Evolutionary conservation across 2,113 vertebrate species (phyloP).

Genomic region (Erinaceus europaeus): DNA sequence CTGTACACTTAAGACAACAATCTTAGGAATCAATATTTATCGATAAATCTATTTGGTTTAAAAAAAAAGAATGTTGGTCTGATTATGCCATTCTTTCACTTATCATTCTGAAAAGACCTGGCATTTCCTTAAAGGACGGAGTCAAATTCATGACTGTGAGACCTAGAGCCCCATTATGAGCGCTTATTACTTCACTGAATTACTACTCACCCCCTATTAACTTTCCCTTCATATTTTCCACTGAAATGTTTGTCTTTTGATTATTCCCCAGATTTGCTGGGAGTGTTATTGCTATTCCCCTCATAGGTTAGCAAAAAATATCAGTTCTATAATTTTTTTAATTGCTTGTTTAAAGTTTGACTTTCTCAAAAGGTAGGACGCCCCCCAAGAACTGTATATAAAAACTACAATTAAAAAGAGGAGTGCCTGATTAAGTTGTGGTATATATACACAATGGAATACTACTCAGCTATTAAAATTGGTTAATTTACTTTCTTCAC

Average conservation of each 20-base stretch:
- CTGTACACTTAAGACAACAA: too few relatives aligned
- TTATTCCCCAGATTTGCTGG: too few relatives aligned
- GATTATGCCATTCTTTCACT: neutral
- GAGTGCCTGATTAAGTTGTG: too few relatives aligned
- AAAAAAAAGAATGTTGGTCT: neutral
- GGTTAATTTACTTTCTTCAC: too few relatives aligned
- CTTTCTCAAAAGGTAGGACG: neutral
- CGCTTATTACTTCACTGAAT: neutral
- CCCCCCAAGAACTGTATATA: neutral
- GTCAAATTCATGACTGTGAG: neutral
- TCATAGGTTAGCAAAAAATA: neutral
- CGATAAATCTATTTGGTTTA: too few relatives aligned
- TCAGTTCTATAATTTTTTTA: neutral
- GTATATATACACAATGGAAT: too few relatives aligned
- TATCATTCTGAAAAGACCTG: neutral
- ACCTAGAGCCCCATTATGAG: neutral
- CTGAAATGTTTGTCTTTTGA: rapidly evolving
- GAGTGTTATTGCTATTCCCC: neutral
- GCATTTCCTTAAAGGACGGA: neutral
- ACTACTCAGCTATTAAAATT: too few relatives aligned
- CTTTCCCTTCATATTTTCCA: neutral
- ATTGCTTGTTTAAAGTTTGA: neutral
- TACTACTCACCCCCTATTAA: neutral
- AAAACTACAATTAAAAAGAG: too few relatives aligned
- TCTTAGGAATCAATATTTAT: too few relatives aligned